Base-by-base conservation (phyloP, 2,888 invertebrate species). In the Ashinkailepas kermadecensis region DNA sequence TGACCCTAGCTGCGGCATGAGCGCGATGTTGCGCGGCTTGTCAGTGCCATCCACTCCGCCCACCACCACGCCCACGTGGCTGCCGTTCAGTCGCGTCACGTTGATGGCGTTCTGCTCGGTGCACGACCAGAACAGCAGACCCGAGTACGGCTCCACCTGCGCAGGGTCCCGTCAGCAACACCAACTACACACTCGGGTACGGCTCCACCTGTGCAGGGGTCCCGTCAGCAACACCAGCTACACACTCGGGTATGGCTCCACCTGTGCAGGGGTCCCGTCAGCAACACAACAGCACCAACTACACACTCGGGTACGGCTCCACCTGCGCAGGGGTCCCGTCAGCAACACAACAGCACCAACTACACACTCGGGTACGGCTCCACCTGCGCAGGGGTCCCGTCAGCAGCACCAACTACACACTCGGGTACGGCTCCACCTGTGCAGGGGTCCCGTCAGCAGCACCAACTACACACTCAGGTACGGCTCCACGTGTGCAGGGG, bases 71-170 rank as follows among this genome's bases (percentile, higher is more conserved):
- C 82, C 74, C 56, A 83, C 84, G 78, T 82, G 82, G 10, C 82
- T 83, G 25, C 82, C 91, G 83, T 93, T 92, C 57, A 94, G 90
- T 83, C 93, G 91, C 0, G 96, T 96, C 0, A 95, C 94, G 87
- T 97, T 97, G 80, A 97, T 96, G 0, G 94, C 92, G 87, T 97
- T 93, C 13, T 93, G 91, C 83, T 91, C 90, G 0, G 93, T 89
- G 85, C 95, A 95, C 0, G 95, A 94, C 96, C 96, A 97, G 88
- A 95, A 97, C 0, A 98, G 87, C 1, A 95, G 88, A 23, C 95
- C 90, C 0, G 95, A 93, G 62, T 95, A 90, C 0, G 94, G 92
- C 87, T 97, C 97, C 12, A 97, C 89, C 0, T 79, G 79, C 10
- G 11, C n/a, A 39, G 39, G 39, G 39, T 39, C 39, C 39, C 18